Evolutionary conservation across 2,888 invertebrate genomes (phyloP), one percentile per base, ranked within the genome.

Genomic region (Polydrusus tereticollis): DNA sequence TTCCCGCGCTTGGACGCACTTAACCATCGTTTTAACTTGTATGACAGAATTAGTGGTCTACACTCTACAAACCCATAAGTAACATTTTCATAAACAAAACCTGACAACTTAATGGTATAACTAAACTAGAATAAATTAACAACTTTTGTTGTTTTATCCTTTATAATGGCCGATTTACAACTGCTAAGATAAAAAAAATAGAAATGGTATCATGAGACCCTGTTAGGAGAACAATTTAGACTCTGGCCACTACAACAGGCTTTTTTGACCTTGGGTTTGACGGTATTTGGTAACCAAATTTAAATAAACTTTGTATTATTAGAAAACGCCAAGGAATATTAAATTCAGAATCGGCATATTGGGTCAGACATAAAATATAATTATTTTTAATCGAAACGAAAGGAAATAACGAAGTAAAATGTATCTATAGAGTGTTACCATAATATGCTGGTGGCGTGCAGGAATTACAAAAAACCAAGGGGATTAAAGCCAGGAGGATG

Each of bases 221-320:
- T 65, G 55, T 26, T 55, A 55, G 65, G 55, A 65, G 38, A 65
- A 55, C 43, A 50, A 50, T 62, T 62, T 47, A 62, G 29, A 62
- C 62, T 64, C 64, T 52, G 52, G 52, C 41, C 23, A 52, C n/a
- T 26, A 66, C 41, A 66, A 66, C 66, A 66, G 45, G 47, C 58
- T 58, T 66, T 55, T 57, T 58, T 58, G 58, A 66, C 66, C 66
- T 66, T 66, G 66, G 33, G 29, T 66, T 58, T 66, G 52, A 64
- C 52, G 23, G 66, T 66, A 66, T 57, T 66, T 66, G 45, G 57
- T 66, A 66, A 58, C 66, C 66, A 47, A 66, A 66, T 66, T 57
- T 65, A 55, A 65, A 66, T 66, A 58, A 57, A 66, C 36, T 41
- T 29, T 55, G 38, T 66, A 41, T 58, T 66, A 66, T 43, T 66